These are phyloP conservation scores for Myiothlypis chrysogaster DNA, from an alignment of 2,797 vertebrate genomes.

Conservation along the genomic window DNA sequence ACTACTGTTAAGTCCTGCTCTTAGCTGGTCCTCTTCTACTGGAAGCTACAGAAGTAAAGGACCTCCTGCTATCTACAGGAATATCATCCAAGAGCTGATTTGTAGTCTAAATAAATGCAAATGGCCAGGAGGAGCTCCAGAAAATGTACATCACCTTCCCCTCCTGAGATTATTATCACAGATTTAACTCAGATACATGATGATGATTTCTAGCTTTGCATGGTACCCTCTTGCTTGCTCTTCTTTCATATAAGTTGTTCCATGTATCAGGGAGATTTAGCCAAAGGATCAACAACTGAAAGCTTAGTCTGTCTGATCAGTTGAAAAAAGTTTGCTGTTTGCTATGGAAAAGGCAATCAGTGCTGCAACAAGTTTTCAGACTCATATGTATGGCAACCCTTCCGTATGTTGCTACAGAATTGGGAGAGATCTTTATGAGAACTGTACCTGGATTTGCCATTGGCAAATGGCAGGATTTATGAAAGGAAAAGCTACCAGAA, in stretches of 20 bases:
- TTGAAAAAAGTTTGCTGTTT: constrained; percentile 41
- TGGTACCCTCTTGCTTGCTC: background rate
- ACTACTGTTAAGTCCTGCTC: background rate
- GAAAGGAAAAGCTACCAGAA: background rate
- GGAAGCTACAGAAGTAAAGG: background rate
- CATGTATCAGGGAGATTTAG: background rate
- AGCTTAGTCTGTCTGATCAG: constrained; percentile 10
- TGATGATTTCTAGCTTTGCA: background rate
- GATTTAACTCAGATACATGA: constrained; percentile 20
- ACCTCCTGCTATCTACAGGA: background rate
- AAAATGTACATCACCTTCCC: background rate
- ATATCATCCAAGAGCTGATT: background rate
- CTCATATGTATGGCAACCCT: background rate
- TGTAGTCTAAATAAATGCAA: constrained; percentile 1
- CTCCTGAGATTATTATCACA: constrained; percentile 2
- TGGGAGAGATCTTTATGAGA: background rate
- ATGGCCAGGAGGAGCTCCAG: background rate
- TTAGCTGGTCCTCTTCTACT: background rate
- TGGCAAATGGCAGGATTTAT: background rate
- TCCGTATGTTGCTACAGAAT: background rate
- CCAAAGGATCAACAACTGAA: background rate
- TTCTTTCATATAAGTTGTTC: background rate
- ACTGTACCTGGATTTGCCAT: background rate
- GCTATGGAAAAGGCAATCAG: background rate
- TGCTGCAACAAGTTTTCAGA: background rate